Base-by-base conservation (phyloP, 2,797 vertebrate genomes). In the Notolabrus celidotus region DNA sequence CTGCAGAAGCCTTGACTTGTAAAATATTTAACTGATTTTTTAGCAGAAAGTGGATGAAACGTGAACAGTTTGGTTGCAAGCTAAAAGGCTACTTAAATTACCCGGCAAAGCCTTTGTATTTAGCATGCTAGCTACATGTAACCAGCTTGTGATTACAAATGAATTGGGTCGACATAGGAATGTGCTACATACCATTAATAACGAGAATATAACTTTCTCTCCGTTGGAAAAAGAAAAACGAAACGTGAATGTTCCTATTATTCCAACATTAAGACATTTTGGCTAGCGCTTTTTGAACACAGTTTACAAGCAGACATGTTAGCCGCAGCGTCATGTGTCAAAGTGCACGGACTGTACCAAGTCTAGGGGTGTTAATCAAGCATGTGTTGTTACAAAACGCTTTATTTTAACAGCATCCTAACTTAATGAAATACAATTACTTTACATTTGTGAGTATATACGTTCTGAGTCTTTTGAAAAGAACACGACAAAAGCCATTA, bases 291-390 rank as follows among this genome's bases (percentile, higher is more conserved):
- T 46, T n/a, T 45, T 15, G 38, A 61, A 47, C 86, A 88, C 75
- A 78, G 69, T 71, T 15, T 5, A 36, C 54, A 31, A 41, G 70
- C 70, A 10, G 88, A 82, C 89, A 93, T 82, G 47, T 83, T 91
- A 87, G 71, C 83, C 79, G 73, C 85, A 81, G 53, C 83, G 16
- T 86, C 85, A 68, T 11, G 71, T 59, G 89, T 89, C 27, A 91
- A 83, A 87, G 92, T 85, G 65, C 20, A 77, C 16, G 1, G 91
- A 33, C 4, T 43, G 49, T 90, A 93, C 93, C 67, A 86, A 36
- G 3, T 58, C 1, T 11, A 31, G 46, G 3, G 55, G 36, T 42
- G 36, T 9, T 1, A 19, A 1, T 0, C 2, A 14, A 52, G 63
- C 10, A 3, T 0, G 16, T 43, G 25, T 46, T 12, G 23, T 10